Evolutionary conservation across 2,888 invertebrate species (phyloP).

Genomic region (Drepana falcataria): DNA sequence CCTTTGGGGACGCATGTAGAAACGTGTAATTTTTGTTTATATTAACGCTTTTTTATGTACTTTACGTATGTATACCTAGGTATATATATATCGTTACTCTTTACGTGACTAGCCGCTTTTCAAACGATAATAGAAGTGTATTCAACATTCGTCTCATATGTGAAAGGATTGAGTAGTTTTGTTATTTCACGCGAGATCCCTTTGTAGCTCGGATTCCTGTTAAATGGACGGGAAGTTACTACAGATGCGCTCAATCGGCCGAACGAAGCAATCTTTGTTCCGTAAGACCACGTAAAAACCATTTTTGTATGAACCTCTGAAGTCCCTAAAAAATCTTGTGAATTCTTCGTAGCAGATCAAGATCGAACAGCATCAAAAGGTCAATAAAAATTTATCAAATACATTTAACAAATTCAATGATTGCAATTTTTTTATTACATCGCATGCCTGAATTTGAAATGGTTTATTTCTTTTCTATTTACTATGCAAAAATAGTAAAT

Average conservation of each 20-base stretch:
- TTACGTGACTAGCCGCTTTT: neutral
- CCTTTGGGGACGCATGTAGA: too few relatives aligned
- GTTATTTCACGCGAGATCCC: slow-evolving; percentile 74
- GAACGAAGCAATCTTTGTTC: slow-evolving; percentile 72
- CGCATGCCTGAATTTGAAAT: too few relatives aligned
- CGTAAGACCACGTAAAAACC: slow-evolving; percentile 65
- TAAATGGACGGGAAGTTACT: slow-evolving; percentile 78
- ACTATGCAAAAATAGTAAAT: too few relatives aligned
- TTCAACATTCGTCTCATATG: slow-evolving; percentile 41
- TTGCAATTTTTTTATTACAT: too few relatives aligned
- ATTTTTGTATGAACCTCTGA: slow-evolving; percentile 39
- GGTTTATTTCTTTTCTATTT: too few relatives aligned
- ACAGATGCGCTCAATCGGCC: slow-evolving; percentile 70
- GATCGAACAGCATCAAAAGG: slow-evolving; percentile 22
- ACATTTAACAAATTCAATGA: too few relatives aligned
- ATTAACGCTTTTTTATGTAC: too few relatives aligned
- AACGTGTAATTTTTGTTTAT: too few relatives aligned
- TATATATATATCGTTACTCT: too few relatives aligned
- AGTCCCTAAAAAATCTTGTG: neutral
- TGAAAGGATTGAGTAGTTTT: slow-evolving; percentile 65
- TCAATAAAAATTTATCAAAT: slow-evolving; percentile 37
- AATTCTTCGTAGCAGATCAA: slow-evolving; percentile 5
- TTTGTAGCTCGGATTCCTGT: slow-evolving; percentile 74
- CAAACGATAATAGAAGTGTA: neutral
- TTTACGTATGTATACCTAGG: too few relatives aligned